phyloP scores from a whole-genome alignment of 2,113 vertebrate genomes.

The Guaruba guarouba region DNA sequence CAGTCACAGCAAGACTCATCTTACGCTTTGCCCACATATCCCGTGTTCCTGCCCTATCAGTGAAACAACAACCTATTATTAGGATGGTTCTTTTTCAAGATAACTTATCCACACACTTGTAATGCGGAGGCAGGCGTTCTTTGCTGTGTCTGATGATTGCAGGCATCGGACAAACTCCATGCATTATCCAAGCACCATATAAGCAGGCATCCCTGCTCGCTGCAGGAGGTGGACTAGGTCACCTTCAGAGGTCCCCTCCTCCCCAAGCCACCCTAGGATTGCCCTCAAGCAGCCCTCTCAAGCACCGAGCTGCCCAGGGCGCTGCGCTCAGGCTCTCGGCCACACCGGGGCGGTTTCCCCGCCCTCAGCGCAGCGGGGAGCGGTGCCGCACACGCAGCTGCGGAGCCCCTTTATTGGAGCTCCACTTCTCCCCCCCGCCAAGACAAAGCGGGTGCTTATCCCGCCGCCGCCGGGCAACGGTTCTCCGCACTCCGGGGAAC shows the following conservation, averaged over 20 bases:
- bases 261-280: accelerated
- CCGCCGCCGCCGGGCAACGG: background rate
- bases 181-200: accelerated
- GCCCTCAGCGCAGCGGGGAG: background rate
- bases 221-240: background rate
- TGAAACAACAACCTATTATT: slow-evolving; percentile 1
- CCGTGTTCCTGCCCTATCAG: background rate
- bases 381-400: background rate
- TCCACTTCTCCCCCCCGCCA: background rate
- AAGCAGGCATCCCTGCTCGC: background rate
- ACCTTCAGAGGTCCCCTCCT: background rate
- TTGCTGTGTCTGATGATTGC: background rate
- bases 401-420: background rate
- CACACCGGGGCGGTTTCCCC: background rate
- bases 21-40: background rate
- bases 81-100: background rate
- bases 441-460: background rate
- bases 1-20: background rate
- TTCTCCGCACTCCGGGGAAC: background rate
- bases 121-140: background rate
- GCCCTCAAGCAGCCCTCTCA: background rate
- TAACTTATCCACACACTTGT: background rate
- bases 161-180: background rate
- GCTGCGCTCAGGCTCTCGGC: background rate
- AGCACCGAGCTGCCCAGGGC: accelerated